Conservation (phyloP, 1,140 invertebrate species). For the Hylyphantes graminicola region DNA sequence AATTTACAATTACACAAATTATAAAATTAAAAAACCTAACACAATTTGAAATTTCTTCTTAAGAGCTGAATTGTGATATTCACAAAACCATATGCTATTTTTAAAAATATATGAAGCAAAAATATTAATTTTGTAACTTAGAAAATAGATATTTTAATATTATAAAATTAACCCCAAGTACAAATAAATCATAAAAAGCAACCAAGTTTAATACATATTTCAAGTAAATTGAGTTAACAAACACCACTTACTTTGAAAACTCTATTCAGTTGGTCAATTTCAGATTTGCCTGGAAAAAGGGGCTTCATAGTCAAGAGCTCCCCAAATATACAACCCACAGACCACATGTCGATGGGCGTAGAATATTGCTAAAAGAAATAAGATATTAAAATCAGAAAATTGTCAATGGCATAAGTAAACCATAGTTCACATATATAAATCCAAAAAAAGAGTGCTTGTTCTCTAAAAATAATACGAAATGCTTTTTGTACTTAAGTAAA, state of each 20-base stretch:
- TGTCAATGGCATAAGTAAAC: neutral
- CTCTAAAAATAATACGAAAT: neutral
- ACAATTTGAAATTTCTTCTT: too few relatives aligned
- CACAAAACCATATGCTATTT: too few relatives aligned
- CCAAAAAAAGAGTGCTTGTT: neutral
- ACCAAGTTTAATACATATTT: too few relatives aligned
- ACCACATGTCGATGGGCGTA: slow-evolving; percentile 97
- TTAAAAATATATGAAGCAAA: too few relatives aligned
- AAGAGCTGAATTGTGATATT: too few relatives aligned
- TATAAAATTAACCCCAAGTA: neutral
- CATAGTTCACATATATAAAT: neutral
- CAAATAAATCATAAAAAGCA: neutral
- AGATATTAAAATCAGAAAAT: slow-evolving; percentile 5
- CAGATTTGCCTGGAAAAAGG: slow-evolving; percentile 94
- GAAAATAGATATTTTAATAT: neutral
- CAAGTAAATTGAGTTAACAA: too few relatives aligned
- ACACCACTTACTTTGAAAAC: slow-evolving; percentile 84
- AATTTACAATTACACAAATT: too few relatives aligned
- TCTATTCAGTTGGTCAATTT: slow-evolving; percentile 92
- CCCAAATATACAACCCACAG: slow-evolving; percentile 98
- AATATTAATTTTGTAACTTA: too few relatives aligned
- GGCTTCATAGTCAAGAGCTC: slow-evolving; percentile 96
- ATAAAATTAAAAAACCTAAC: too few relatives aligned
- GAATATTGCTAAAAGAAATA: slow-evolving; percentile 82
- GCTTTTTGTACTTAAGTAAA: neutral